These are phyloP conservation scores for Philopotamus ludificatus DNA, from an alignment of 1,140 invertebrate species.

Conservation along the genomic window DNA sequence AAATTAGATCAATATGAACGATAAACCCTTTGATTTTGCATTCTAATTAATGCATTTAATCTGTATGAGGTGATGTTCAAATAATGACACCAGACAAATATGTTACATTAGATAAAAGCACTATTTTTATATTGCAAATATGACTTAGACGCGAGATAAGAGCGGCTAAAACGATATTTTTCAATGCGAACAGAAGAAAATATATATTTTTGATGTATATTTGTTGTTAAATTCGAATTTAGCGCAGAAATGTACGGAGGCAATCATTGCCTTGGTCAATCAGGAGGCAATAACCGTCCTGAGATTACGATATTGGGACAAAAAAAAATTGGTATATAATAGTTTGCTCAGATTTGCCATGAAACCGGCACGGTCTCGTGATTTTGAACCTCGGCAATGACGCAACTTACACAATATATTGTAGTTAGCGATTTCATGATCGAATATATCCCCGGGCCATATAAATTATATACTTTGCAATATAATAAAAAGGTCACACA, in stretches of 20 bases:
- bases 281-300: slow-evolving; percentile 2
- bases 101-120: background rate
- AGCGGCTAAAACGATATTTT: background rate
- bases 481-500: too few species aligned
- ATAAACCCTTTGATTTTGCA: background rate
- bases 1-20: too few species aligned
- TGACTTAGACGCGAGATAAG: too few species aligned
- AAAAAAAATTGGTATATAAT: background rate
- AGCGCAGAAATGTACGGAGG: too few species aligned
- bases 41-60: background rate
- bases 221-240: too few species aligned
- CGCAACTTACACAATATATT: background rate
- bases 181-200: background rate
- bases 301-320: background rate
- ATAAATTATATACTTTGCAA: too few species aligned
- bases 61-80: background rate
- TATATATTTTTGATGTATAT: too few species aligned
- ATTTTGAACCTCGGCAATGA: slow-evolving; percentile 22
- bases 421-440: slow-evolving; percentile 12
- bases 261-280: background rate
- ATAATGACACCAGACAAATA: background rate
- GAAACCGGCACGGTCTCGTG: slow-evolving; percentile 19
- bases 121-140: too few species aligned
- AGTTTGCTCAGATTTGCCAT: slow-evolving; percentile 3
- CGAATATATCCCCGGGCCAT: slow-evolving; percentile 3